Percentiles rank a stretch among this genome's conserved stretches.
These are phyloP conservation scores for Poeciliopsis turneri DNA, from an alignment of 2,797 vertebrate genomes.

Conservation along the genomic window DNA sequence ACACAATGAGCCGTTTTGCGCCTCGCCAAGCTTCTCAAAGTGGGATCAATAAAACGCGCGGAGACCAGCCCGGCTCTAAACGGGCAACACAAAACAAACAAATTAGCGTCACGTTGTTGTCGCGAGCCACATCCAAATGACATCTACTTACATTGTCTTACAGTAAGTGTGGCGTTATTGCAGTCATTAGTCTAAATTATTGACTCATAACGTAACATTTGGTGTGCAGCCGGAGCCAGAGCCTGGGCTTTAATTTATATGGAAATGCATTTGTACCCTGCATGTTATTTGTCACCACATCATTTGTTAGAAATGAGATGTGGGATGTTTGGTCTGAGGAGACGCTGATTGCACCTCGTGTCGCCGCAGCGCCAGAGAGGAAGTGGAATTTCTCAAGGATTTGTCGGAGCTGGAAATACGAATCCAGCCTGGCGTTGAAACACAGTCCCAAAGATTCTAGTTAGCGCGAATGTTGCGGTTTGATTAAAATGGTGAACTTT, in stretches of 20 bases:
- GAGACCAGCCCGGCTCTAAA: constrained; percentile 34
- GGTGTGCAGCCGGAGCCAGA: constrained; percentile 36
- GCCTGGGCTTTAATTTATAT: constrained; percentile 77
- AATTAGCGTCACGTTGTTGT: constrained; percentile 42
- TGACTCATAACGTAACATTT: constrained; percentile 61
- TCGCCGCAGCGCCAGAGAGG: constrained; percentile 39
- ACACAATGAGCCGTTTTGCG: constrained; percentile 1
- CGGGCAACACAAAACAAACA: constrained; percentile 31
- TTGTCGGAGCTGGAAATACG: constrained; percentile 7
- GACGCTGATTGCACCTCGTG: constrained; percentile 59
- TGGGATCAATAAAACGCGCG: constrained; percentile 40
- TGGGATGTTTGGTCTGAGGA: constrained; percentile 53
- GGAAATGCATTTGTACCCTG: constrained; percentile 70
- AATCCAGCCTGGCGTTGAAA: constrained; percentile 7
- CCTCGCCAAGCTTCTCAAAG: constrained; percentile 28
- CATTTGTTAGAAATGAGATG: constrained; percentile 66
- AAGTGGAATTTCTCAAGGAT: constrained; percentile 40
- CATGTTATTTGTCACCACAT: constrained; percentile 73
- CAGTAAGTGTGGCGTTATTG: constrained; percentile 65
- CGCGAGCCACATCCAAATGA: constrained; percentile 49
- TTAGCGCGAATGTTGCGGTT: neutral
- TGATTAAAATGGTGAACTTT: neutral
- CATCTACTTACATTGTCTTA: constrained; percentile 62
- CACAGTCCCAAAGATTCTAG: constrained; percentile 5
- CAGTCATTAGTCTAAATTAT: constrained; percentile 74